phyloP scores from a whole-genome alignment of 2,113 vertebrate species.

The Condylura cristata region DNA sequence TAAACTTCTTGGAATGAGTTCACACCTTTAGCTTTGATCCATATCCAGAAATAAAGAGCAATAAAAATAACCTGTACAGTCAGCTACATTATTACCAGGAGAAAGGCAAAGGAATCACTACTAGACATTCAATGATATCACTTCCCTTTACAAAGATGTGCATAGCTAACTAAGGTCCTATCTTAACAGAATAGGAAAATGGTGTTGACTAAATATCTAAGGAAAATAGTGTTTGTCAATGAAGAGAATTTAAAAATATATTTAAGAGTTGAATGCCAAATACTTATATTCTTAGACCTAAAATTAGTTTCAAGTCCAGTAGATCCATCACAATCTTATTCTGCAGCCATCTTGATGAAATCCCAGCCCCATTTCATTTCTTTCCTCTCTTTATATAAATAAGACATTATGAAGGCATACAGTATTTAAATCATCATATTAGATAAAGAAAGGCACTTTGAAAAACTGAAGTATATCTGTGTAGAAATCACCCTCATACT shows the following conservation, averaged over 20 bases:
- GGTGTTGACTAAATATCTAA: slow-evolving; percentile 6
- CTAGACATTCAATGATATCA: background rate
- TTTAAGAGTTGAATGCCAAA: background rate
- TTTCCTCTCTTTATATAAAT: slow-evolving; percentile 38
- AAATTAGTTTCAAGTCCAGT: slow-evolving; percentile 45
- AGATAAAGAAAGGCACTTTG: slow-evolving; percentile 34
- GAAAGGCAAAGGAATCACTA: background rate
- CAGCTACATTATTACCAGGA: background rate
- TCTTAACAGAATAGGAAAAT: background rate
- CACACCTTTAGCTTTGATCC: background rate
- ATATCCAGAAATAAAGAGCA: background rate
- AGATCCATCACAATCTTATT: background rate
- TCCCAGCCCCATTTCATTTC: background rate
- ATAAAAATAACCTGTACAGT: background rate
- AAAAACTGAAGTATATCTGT: background rate
- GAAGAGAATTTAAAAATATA: slow-evolving; percentile 50
- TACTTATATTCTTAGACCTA: slow-evolving; percentile 23
- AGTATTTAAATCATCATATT: background rate
- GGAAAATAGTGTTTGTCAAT: slow-evolving; percentile 28
- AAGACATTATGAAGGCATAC: background rate
- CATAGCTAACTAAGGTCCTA: no score
- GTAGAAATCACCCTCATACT: background rate
- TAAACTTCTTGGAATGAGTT: background rate
- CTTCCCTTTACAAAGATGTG: background rate
- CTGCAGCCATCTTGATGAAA: background rate